Conservation (phyloP, 2,888 invertebrate species). For the Tineola bisselliella region DNA sequence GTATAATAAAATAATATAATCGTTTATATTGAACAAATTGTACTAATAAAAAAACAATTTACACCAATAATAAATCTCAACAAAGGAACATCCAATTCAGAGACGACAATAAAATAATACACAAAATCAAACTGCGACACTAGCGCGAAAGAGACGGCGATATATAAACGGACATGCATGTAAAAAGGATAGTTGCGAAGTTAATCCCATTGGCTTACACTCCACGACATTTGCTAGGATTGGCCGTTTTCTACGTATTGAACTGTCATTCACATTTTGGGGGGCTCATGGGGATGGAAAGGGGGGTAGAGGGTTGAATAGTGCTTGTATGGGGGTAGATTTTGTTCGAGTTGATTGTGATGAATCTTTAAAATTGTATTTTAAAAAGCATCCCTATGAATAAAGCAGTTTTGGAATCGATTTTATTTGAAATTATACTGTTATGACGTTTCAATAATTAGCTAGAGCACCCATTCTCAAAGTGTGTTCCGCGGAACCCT, state of each 20-base stretch:
- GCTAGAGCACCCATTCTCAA: too few relatives aligned
- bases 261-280: slow-evolving; percentile 66
- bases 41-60: too few relatives aligned
- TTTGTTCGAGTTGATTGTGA: slow-evolving; percentile 67
- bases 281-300: slow-evolving; percentile 35
- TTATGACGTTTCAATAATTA: too few relatives aligned
- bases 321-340: slow-evolving; percentile 23
- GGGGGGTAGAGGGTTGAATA: slow-evolving; percentile 20
- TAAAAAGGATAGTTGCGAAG: slow-evolving; percentile 41
- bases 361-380: too few relatives aligned
- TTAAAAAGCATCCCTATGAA: too few relatives aligned
- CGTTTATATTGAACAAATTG: too few relatives aligned
- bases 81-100: too few relatives aligned
- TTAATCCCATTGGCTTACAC: slow-evolving; percentile 69
- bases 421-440: too few relatives aligned
- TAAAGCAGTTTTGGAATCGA: too few relatives aligned
- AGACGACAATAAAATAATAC: not conserved
- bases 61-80: too few relatives aligned
- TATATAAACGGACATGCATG: slow-evolving; percentile 20
- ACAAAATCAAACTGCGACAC: slow-evolving; percentile 15
- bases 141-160: slow-evolving; percentile 35
- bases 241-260: slow-evolving; percentile 57
- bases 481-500: too few relatives aligned
- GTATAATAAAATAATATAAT: too few relatives aligned
- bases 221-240: slow-evolving; percentile 65